Base-by-base conservation (phyloP, 2,888 invertebrate species). In the Lagria hirta region DNA sequence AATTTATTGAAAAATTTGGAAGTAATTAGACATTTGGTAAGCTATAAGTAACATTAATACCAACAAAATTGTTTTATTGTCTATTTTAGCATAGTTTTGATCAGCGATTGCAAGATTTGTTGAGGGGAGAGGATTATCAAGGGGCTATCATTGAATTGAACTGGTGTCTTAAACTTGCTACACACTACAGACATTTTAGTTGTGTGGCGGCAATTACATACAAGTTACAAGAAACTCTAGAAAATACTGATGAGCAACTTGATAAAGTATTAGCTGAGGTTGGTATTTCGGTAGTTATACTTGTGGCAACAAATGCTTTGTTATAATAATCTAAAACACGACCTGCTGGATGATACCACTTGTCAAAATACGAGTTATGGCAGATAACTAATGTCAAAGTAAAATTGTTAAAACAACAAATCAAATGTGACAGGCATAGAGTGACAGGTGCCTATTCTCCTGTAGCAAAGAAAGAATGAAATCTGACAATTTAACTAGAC, bases 111-210 rank as follows among this genome's bases (percentile, higher is more conserved):
- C 84, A 90, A 28, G 86, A 89, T 53, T 73, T 95, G 44, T 65
- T 96, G n/a, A 72, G 78, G 38, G 88, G 84, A 59, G 89, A 86
- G 56, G 89, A 95, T 65, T 97, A 89, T 70, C 86, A 87, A 10
- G 87, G 86, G 27, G 95, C 95, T 0, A 95, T 97, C 43, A 84
- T 87, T n/a, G 73, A 97, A 14, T 80, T 96, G 37, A 72, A 93
- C 17, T 90, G 88, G 67, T 94, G 94, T 62, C 88, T 89, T 62
- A 86, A 84, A 62, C 90, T 88, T 0, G 93, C 95, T 0, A 79
- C 81, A 0, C 85, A 82, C 22, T 91, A 91, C 63, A 84, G 84
- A 59, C 90, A 96, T 65, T 97, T 88, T 61, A 82, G 82, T n/a
- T 95, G 96, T 61, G 91, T 97, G 23, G 86, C 90, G 24, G 92